Conservation (phyloP, 2,888 invertebrate genomes). For the Leptinotarsa peninsularis region DNA sequence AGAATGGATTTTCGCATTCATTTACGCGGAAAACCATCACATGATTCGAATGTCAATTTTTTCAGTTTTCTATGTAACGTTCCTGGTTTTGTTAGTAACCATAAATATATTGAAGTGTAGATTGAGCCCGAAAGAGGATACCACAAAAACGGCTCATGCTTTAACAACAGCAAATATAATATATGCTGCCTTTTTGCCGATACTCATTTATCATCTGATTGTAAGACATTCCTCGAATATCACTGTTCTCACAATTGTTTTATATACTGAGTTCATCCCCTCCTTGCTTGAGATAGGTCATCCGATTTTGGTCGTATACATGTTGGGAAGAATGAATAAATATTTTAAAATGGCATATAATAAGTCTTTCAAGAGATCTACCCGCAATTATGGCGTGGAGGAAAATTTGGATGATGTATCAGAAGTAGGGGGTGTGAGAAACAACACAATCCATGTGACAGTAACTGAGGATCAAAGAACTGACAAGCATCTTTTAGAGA, state of each 20-base stretch:
- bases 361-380: constrained; percentile 41
- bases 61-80: constrained; percentile 32
- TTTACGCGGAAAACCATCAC: constrained; percentile 29
- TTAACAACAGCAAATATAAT: constrained; percentile 35
- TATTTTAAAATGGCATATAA: constrained; percentile 47
- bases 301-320: constrained; percentile 39
- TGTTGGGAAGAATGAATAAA: constrained; percentile 45
- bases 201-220: constrained; percentile 29
- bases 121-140: constrained; percentile 12
- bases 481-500: neutral
- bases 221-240: neutral
- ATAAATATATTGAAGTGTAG: constrained; percentile 35
- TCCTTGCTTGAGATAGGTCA: constrained; percentile 30
- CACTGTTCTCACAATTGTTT: constrained; percentile 21
- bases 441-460: neutral
- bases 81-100: constrained; percentile 23
- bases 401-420: constrained; percentile 43
- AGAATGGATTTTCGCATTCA: constrained; percentile 32
- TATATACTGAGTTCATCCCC: constrained; percentile 31
- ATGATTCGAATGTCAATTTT: constrained; percentile 27
- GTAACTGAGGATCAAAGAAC: neutral
- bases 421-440: constrained; percentile 27
- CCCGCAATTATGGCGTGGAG: constrained; percentile 30
- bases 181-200: constrained; percentile 35
- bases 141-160: constrained; percentile 33